Conservation (phyloP, 2,888 invertebrate species). For the Dione vanillae region DNA sequence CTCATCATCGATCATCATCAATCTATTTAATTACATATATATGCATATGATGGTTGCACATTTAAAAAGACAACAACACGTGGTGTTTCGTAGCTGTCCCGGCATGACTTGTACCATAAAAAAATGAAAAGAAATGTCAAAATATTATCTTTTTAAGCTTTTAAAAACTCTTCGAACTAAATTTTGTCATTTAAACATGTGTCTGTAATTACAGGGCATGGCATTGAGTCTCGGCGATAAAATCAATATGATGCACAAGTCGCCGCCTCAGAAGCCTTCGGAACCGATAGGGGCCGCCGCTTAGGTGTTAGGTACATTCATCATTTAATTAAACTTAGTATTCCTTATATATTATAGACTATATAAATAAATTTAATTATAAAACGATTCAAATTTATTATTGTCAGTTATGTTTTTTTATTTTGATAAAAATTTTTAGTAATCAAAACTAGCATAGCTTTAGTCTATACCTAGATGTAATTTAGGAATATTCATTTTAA, state of each 20-base stretch:
- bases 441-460: background rate
- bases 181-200: background rate
- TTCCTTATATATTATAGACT: background rate
- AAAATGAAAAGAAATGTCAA: no score
- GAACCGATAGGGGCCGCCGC: slow-evolving; percentile 61
- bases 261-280: slow-evolving; percentile 74
- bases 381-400: no score
- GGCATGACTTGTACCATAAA: no score
- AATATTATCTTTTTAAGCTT: no score
- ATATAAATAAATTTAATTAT: no score
- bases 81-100: no score
- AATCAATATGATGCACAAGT: slow-evolving; percentile 96
- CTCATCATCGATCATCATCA: no score
- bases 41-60: no score
- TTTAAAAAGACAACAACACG: no score
- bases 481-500: background rate
- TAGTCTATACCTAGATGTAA: background rate
- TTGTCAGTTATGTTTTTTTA: background rate
- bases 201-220: slow-evolving; percentile 91
- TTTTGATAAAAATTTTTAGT: background rate
- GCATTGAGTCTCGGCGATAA: slow-evolving; percentile 99
- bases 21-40: no score
- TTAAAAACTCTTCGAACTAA: no score
- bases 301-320: slow-evolving; percentile 44
- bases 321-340: no score